Conservation (phyloP, 1,140 invertebrate genomes). For the Macrotrachela quadricornifera region DNA sequence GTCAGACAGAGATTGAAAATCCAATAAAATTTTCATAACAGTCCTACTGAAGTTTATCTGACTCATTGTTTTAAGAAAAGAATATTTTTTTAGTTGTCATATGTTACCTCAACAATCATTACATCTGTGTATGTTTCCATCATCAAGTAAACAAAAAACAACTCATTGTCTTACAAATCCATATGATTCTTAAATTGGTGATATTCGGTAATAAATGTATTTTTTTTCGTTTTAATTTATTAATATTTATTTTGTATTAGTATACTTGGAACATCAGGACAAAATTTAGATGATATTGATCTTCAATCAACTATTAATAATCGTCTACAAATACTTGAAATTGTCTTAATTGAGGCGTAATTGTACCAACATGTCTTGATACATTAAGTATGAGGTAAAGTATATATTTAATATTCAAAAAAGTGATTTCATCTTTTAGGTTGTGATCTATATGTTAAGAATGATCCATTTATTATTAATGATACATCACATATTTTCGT, state of each 20-base stretch:
- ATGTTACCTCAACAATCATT: constrained; percentile 75
- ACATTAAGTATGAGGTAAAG: constrained; percentile 29
- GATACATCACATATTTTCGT: constrained; percentile 72
- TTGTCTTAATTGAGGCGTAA: constrained; percentile 53
- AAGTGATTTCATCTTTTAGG: constrained; percentile 19
- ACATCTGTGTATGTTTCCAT: constrained; percentile 53
- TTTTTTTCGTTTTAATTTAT: too few relatives aligned
- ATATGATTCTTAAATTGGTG: constrained; percentile 38
- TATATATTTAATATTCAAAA: too few relatives aligned
- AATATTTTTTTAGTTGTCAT: constrained; percentile 23
- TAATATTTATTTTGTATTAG: not conserved
- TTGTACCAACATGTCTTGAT: constrained; percentile 74
- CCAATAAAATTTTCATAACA: too few relatives aligned
- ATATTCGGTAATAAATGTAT: constrained; percentile 9
- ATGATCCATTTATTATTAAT: constrained; percentile 67
- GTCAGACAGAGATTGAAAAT: too few relatives aligned
- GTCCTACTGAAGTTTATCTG: too few relatives aligned
- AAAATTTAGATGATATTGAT: constrained; percentile 52
- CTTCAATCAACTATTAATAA: constrained; percentile 46
- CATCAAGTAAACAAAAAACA: constrained; percentile 38
- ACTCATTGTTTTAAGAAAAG: too few relatives aligned
- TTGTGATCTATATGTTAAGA: constrained; percentile 57
- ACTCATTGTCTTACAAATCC: constrained; percentile 59
- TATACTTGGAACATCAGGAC: constrained; percentile 56
- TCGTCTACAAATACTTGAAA: constrained; percentile 47